A percentile compares a stretch with the other conserved stretches of the same genome.
phyloP scores from a whole-genome alignment of 2,888 invertebrate species.

The Hirtodrosophila duncani region DNA sequence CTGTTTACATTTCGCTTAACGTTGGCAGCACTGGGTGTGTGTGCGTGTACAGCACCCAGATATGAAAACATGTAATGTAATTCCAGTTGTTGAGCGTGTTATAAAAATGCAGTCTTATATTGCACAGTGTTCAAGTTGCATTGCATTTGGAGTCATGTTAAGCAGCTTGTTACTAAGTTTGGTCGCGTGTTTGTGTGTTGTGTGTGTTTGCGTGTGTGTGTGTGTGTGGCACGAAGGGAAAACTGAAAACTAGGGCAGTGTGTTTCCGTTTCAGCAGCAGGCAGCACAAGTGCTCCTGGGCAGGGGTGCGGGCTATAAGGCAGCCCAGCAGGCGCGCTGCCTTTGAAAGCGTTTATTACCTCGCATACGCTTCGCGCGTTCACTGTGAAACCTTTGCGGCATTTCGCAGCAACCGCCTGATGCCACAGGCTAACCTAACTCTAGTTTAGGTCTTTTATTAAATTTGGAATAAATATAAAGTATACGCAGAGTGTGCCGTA shows the following conservation, averaged over 20 bases:
- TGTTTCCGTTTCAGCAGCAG: conserved; percentile 71
- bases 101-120: conserved; percentile 30
- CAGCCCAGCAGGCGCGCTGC: no score
- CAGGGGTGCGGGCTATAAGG: no score
- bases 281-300: conserved; percentile 29
- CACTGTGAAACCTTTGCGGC: conserved; percentile 16
- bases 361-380: conserved; percentile 38
- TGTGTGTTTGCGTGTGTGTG: conserved; percentile 29
- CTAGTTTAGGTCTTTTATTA: no score
- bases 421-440: no score
- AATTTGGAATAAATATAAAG: no score
- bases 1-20: conserved; percentile 55
- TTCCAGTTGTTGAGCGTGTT: conserved; percentile 39
- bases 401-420: no score
- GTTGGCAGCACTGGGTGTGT: conserved; percentile 33
- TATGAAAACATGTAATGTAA: not conserved
- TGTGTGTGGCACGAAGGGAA: conserved; percentile 34
- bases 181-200: conserved; percentile 6
- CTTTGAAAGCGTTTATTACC: conserved; percentile 55
- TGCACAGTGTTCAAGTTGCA: conserved; percentile 17
- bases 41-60: not conserved
- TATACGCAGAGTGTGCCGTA: not conserved
- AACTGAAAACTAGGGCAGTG: conserved; percentile 77
- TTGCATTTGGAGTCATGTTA: conserved; percentile 20
- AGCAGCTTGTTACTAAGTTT: conserved; percentile 25